A percentile compares a stretch with the other conserved stretches of the same genome.
phyloP scores from a whole-genome alignment of 2,888 invertebrate genomes.

The Ophioninae sp. region DNA sequence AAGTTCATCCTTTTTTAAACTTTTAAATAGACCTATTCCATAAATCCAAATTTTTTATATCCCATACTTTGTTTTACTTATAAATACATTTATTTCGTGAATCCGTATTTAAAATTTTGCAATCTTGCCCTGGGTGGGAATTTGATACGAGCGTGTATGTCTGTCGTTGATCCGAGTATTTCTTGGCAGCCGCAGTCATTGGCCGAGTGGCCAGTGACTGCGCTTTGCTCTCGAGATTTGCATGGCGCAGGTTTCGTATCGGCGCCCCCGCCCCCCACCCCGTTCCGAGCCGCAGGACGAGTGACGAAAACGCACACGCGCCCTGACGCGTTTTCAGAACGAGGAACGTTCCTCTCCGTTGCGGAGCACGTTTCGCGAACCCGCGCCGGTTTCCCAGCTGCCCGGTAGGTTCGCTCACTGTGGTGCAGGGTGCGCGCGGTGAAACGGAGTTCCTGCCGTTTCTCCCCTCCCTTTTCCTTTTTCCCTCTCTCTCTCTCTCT shows the following conservation, averaged over 20 bases:
- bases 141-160: neutral
- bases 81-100: no score
- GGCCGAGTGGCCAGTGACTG: slow-evolving; percentile 21
- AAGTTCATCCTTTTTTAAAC: no score
- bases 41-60: no score
- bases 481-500: slow-evolving; percentile 44
- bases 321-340: slow-evolving; percentile 22
- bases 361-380: slow-evolving; percentile 39
- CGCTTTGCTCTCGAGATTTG: neutral
- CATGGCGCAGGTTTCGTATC: neutral
- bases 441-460: slow-evolving; percentile 34
- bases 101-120: neutral
- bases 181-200: neutral
- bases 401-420: neutral
- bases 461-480: slow-evolving; percentile 24
- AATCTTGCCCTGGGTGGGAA: neutral
- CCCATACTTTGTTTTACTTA: no score
- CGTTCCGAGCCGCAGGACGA: neutral
- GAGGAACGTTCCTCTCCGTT: slow-evolving; percentile 27
- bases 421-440: slow-evolving; percentile 21
- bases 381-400: slow-evolving; percentile 42
- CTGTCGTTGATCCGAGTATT: neutral
- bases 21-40: no score
- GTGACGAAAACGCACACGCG: slow-evolving; percentile 30
- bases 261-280: neutral